Evolutionary conservation across 2,888 invertebrate genomes (phyloP), one percentile per base, ranked within the genome.

Genomic region (Eilema sororculum): DNA sequence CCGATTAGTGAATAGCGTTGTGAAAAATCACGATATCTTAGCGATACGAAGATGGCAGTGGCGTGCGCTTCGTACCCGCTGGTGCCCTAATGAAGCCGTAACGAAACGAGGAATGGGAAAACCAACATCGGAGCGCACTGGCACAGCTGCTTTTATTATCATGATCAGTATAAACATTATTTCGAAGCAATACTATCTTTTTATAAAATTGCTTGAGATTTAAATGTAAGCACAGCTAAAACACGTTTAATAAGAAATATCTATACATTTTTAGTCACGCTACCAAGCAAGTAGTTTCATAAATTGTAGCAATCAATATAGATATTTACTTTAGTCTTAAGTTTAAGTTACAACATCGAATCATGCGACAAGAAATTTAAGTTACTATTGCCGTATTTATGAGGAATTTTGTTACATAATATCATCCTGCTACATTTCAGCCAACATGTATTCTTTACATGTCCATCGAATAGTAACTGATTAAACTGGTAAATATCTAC

Each of bases 1-100:
- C 69, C 63, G 22, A 52, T 64, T 65, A 61, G 41, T 59, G 33
- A 70, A 67, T 61, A 64, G 57, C 58, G 58, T 66, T 73, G 73
- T 76, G 70, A 68, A 66, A 72, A 80, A 80, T 80, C 80, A 72
- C 74, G 70, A 69, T 70, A 68, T 73, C 74, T 80, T 72, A 75
- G 73, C 62, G 66, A 67, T 65, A 71, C 65, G 64, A 69, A 72
- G 73, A 68, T 71, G 73, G 66, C 66, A 65, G 72, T 72, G 71
- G 74, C 74, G 79, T 74, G 74, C 75, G 76, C 76, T 72, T 77
- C 83, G 81, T 82, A 85, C 83, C 82, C 85, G 83, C 84, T 82
- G 84, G 81, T 82, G 81, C 82, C 84, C 89, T 93, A 93, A 93
- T 92, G 93, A 93, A 93, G 93, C 89, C 89, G 90, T 91, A 90